Conservation (phyloP, 2,113 vertebrate species). For the Hirundichthys speculiger region DNA sequence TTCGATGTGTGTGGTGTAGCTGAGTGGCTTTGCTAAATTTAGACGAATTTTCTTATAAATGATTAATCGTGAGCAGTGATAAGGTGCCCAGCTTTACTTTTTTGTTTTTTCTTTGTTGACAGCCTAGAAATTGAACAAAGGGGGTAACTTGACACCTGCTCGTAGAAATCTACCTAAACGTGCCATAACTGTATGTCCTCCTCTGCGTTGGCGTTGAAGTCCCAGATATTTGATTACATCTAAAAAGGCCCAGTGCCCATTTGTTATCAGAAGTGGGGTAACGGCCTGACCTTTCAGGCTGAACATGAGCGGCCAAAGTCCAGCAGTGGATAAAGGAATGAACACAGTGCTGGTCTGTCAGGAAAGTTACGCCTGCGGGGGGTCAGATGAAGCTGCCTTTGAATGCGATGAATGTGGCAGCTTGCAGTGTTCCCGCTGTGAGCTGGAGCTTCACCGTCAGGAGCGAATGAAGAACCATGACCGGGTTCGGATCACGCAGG, state of each 20-base stretch:
- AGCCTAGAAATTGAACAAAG: too few species aligned
- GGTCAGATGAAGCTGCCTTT: slow-evolving; percentile 89
- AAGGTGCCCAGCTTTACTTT: too few species aligned
- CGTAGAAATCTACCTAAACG: too few species aligned
- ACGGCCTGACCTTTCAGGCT: slow-evolving; percentile 17
- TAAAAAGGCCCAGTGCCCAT: neutral
- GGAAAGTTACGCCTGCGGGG: slow-evolving; percentile 95
- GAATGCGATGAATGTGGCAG: slow-evolving; percentile 97
- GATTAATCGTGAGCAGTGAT: too few species aligned
- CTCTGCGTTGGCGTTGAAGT: too few species aligned
- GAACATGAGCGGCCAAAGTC: slow-evolving; percentile 88
- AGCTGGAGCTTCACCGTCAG: slow-evolving; percentile 92
- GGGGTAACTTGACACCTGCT: too few species aligned
- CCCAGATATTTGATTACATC: neutral
- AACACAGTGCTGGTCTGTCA: slow-evolving; percentile 87
- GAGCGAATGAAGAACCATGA: slow-evolving; percentile 93
- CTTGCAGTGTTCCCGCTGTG: slow-evolving; percentile 92
- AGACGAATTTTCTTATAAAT: too few species aligned
- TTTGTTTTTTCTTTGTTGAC: too few species aligned
- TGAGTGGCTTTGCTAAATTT: too few species aligned
- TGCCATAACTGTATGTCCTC: too few species aligned
- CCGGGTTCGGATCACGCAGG: slow-evolving; percentile 87
- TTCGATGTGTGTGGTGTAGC: too few species aligned
- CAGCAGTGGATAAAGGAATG: slow-evolving; percentile 84
- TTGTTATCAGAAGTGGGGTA: neutral